Conservation (phyloP, 2,113 vertebrate genomes). For the Aptenodytes forsteri region DNA sequence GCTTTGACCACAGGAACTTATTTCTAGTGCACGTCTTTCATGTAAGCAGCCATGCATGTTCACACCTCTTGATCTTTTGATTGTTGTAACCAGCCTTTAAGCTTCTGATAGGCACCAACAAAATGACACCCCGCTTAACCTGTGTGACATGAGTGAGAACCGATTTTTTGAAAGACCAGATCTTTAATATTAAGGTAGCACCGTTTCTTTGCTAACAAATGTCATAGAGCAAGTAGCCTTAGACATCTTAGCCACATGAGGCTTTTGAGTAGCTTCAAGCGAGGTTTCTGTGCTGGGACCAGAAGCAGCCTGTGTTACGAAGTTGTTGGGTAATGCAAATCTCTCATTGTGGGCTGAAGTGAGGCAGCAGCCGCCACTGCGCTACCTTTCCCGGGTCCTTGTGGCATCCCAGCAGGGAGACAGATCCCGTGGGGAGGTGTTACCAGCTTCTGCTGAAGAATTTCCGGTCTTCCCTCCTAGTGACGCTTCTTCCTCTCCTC, state of each 20-base stretch:
- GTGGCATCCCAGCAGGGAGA: background rate
- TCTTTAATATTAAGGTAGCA: background rate
- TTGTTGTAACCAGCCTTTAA: background rate
- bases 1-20: background rate
- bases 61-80: background rate
- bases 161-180: background rate
- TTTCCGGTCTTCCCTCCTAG: background rate
- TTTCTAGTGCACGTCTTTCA: background rate
- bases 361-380: accelerated
- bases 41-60: accelerated
- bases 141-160: background rate
- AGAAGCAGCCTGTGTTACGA: accelerated
- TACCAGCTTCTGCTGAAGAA: background rate
- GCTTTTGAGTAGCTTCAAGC: background rate
- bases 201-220: background rate
- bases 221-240: background rate
- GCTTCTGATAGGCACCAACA: background rate
- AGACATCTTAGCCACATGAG: accelerated
- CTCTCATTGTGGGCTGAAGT: background rate
- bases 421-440: accelerated
- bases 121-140: background rate
- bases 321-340: background rate
- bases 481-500: background rate
- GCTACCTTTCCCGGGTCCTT: background rate
- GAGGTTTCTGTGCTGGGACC: background rate